These are phyloP conservation scores for Alectura lathami DNA, from an alignment of 2,113 vertebrate species.

Conservation along the genomic window DNA sequence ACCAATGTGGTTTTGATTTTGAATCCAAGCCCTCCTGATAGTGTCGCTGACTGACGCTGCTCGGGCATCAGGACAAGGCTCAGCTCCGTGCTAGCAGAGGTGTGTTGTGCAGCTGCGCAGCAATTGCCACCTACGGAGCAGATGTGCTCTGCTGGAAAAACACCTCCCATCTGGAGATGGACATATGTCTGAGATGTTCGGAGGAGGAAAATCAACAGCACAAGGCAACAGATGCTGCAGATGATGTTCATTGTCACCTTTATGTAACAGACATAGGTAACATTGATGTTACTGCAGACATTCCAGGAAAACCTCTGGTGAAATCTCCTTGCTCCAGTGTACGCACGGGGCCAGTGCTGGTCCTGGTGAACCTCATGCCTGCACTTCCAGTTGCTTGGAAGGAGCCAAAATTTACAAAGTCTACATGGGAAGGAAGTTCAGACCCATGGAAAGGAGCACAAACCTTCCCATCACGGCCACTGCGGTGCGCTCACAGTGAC, in stretches of 20 bases:
- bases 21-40: neutral
- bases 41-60: neutral
- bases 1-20: neutral
- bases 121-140: neutral
- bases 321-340: neutral
- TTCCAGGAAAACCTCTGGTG: neutral
- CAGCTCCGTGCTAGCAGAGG: neutral
- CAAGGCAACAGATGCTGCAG: neutral
- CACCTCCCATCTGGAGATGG: neutral
- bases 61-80: neutral
- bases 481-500: neutral
- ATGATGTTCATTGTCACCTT: neutral
- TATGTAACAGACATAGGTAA: slow-evolving; percentile 28
- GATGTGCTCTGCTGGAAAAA: neutral
- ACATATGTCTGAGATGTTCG: neutral
- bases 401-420: neutral
- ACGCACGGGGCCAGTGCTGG: neutral
- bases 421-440: neutral
- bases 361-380: neutral
- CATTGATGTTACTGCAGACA: neutral
- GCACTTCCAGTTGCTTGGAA: neutral
- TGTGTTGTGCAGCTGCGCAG: neutral
- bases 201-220: rapidly evolving
- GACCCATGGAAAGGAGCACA: neutral
- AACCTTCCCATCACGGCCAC: neutral